These are phyloP conservation scores for Myoxocephalus aenaeus DNA, from an alignment of 2,797 vertebrate species.

Conservation along the genomic window DNA sequence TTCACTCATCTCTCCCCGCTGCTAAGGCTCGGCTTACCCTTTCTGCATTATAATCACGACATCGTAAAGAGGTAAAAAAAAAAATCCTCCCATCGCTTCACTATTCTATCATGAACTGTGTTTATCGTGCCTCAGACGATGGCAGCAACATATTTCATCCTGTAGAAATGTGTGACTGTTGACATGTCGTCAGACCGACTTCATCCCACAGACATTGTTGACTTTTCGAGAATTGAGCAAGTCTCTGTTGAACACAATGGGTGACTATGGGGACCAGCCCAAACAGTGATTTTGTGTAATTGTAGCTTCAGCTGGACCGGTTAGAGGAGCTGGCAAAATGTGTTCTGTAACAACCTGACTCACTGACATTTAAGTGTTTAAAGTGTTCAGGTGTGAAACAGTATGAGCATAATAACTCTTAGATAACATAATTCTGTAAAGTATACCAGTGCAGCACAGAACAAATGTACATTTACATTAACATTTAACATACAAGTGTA, in stretches of 20 bases:
- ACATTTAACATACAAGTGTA: neutral
- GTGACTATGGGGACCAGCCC: constrained; percentile 23
- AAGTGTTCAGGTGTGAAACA: neutral
- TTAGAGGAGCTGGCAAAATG: neutral
- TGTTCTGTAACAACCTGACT: constrained; percentile 26
- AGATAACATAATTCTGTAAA: neutral
- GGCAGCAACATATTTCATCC: neutral
- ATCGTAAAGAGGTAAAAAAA: constrained; percentile 81
- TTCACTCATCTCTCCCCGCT: constrained; percentile 55
- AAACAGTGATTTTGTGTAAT: constrained; percentile 5
- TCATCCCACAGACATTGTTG: neutral
- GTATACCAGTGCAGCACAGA: neutral
- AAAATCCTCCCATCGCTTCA: neutral
- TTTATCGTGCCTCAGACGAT: neutral
- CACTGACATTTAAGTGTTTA: neutral
- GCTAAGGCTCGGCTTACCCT: constrained; percentile 84
- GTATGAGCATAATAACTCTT: neutral
- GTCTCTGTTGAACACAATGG: constrained; percentile 16
- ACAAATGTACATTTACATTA: no score
- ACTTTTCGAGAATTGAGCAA: constrained; percentile 35
- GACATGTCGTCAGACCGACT: neutral
- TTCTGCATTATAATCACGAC: constrained; percentile 77
- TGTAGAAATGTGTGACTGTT: neutral
- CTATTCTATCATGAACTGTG: neutral
- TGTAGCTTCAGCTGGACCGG: constrained; percentile 48